phyloP scores from a whole-genome alignment of 37 sponge, comb jelly and placozoan genomes.

The Bolinopsis microptera region DNA sequence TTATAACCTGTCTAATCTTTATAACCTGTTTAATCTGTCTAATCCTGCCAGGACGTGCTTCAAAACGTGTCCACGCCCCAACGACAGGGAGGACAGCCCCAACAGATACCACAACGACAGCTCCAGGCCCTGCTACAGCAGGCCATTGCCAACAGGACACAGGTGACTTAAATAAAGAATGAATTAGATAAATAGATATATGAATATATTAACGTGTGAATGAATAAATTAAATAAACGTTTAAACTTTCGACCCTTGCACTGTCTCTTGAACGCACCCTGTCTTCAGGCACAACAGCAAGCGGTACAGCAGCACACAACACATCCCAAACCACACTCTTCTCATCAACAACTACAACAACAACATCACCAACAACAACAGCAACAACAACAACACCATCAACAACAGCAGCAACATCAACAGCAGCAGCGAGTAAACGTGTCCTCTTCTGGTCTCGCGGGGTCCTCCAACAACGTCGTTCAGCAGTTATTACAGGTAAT shows the following conservation, averaged over 20 bases:
- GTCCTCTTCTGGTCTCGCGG: neutral
- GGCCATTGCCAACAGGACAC: slow-evolving; percentile 19
- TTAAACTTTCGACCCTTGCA: no score
- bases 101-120: neutral
- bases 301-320: neutral
- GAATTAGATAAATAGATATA: no score
- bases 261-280: no score
- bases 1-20: no score
- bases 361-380: no score
- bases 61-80: neutral
- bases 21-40: no score
- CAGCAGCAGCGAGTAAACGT: neutral
- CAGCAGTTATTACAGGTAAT: slow-evolving; percentile 18
- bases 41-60: neutral
- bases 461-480: neutral
- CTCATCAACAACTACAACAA: neutral
- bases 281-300: neutral
- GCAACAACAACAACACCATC: no score
- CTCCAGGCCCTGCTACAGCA: slow-evolving; percentile 2
- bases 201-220: no score
- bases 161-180: no score
- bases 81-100: neutral
- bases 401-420: no score
- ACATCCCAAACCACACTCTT: neutral
- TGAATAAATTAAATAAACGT: no score